Evolutionary conservation across 2,888 invertebrate species (phyloP).

Genomic region (Apamea epomidion): DNA sequence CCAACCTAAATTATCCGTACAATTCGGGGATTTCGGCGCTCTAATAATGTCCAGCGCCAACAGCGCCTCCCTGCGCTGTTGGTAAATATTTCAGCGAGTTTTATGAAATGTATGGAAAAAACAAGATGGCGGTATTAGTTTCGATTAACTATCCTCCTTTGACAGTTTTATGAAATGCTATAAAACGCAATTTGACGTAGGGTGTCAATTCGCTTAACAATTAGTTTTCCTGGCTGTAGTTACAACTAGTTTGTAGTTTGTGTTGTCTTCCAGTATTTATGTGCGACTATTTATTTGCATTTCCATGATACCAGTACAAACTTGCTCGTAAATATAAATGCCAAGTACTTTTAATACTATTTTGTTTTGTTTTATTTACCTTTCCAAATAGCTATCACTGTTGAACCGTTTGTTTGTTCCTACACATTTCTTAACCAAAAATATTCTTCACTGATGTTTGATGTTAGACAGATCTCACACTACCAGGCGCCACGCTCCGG

Average conservation of each 20-base stretch:
- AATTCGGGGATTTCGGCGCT: background rate
- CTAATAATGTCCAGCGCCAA: background rate
- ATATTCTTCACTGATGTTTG: background rate
- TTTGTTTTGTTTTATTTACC: conserved; percentile 41
- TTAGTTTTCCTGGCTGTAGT: conserved; percentile 6
- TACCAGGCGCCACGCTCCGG: background rate
- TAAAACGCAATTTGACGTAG: background rate
- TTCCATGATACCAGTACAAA: conserved; percentile 79
- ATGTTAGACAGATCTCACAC: background rate
- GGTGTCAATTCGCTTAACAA: background rate
- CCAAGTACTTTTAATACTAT: conserved; percentile 41
- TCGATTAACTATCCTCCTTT: background rate
- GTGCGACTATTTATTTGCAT: conserved; percentile 70
- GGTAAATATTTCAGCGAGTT: background rate
- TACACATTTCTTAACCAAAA: background rate
- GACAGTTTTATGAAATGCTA: background rate
- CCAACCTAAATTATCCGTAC: background rate
- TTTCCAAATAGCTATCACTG: background rate
- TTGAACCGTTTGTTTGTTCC: background rate
- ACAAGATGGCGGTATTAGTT: background rate
- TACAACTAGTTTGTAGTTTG: conserved; percentile 44
- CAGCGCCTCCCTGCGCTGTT: background rate
- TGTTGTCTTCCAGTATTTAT: conserved; percentile 73
- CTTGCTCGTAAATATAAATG: conserved; percentile 68
- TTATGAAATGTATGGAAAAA: background rate